Conservation (phyloP, 2,888 invertebrate genomes). For the Phyllotreta cruciferae region DNA sequence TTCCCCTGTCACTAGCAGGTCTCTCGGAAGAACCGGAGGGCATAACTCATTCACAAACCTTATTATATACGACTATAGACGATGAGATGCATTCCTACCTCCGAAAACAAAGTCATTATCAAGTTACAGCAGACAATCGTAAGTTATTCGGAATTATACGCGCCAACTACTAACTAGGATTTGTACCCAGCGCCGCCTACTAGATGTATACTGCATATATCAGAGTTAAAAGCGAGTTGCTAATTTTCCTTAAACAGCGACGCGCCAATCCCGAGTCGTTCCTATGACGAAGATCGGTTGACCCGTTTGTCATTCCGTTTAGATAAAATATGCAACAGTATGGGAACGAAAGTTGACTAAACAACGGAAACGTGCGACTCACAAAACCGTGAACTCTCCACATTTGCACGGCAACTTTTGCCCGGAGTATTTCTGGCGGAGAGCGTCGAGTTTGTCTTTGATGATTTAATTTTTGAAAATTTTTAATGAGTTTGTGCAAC, state of each 20-base stretch:
- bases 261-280: slow-evolving; percentile 11
- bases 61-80: slow-evolving; percentile 20
- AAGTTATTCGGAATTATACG: slow-evolving; percentile 51
- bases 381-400: too few species aligned
- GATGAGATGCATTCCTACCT: slow-evolving; percentile 29
- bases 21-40: slow-evolving; percentile 30
- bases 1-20: slow-evolving; percentile 39
- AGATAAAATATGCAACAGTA: slow-evolving; percentile 22
- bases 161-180: slow-evolving; percentile 48
- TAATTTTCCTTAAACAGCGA: slow-evolving; percentile 34
- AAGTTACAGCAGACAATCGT: slow-evolving; percentile 53
- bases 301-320: slow-evolving; percentile 34
- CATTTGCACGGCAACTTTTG: too few species aligned
- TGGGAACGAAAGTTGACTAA: slow-evolving; percentile 12
- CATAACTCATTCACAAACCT: slow-evolving; percentile 29
- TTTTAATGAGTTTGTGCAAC: too few species aligned
- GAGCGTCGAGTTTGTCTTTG: too few species aligned
- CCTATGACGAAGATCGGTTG: slow-evolving; percentile 22
- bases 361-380: neutral
- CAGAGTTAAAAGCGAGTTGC: slow-evolving; percentile 41
- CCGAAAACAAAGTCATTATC: slow-evolving; percentile 54
- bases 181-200: slow-evolving; percentile 41
- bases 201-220: slow-evolving; percentile 37
- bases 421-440: too few species aligned
- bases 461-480: too few species aligned